A percentile compares a stretch with the other conserved stretches of the same genome.
Evolutionary conservation across 1,140 invertebrate genomes (phyloP).

Genomic region (Drosophila nikananu): DNA sequence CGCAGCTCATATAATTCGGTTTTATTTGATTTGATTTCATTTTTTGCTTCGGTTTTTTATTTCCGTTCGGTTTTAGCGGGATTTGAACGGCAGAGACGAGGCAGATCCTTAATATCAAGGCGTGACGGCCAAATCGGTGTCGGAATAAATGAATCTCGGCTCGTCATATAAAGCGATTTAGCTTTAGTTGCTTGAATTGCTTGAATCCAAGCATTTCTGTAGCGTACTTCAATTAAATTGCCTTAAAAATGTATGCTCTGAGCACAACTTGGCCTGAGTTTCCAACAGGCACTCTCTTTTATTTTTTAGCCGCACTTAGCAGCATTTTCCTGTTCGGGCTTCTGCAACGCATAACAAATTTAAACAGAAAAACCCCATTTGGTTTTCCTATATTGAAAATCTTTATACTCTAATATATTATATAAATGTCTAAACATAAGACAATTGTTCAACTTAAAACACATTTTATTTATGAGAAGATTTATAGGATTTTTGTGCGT

Average conservation of each 20-base stretch:
- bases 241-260: constrained; percentile 64
- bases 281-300: not conserved
- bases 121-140: constrained; percentile 54
- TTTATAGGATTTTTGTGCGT: not conserved
- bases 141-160: constrained; percentile 50
- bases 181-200: constrained; percentile 44
- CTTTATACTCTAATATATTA: not conserved
- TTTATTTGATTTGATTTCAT: constrained; percentile 73
- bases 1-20: constrained; percentile 60
- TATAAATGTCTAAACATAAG: too few species aligned
- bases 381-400: not conserved
- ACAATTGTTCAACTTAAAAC: too few species aligned
- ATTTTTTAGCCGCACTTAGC: not conserved
- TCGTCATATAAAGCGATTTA: constrained; percentile 51
- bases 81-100: constrained; percentile 37
- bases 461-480: too few species aligned
- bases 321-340: not conserved
- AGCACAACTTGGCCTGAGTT: constrained; percentile 4
- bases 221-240: constrained; percentile 73
- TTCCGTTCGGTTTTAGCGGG: constrained; percentile 38
- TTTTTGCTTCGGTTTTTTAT: constrained; percentile 49
- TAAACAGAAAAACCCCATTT: constrained; percentile 4
- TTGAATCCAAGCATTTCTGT: constrained; percentile 49
- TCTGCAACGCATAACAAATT: constrained; percentile 18
- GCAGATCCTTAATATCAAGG: constrained; percentile 50